phyloP scores from a whole-genome alignment of 2,888 invertebrate genomes.

The Phengaris arion region DNA sequence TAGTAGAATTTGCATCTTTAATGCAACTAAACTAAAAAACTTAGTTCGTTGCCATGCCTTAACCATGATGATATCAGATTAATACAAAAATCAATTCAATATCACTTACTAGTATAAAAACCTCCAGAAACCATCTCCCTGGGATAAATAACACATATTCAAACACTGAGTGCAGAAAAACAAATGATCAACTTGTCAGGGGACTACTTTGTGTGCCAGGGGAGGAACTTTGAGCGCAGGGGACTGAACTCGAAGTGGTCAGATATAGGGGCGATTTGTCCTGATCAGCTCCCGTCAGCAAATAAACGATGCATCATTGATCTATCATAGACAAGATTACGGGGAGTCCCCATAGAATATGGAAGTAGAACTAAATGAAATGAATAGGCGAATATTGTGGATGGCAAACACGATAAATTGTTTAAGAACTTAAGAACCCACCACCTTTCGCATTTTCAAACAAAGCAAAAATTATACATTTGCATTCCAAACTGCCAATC shows the following conservation, averaged over 20 bases:
- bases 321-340: background rate
- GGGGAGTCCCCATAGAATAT: background rate
- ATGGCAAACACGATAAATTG: too few species aligned
- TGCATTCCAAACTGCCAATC: too few species aligned
- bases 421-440: too few species aligned
- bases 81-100: too few species aligned
- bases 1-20: too few species aligned
- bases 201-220: background rate
- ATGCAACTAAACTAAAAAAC: too few species aligned
- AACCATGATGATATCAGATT: too few species aligned
- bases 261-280: constrained; percentile 5
- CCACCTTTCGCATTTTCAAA: too few species aligned
- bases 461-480: too few species aligned
- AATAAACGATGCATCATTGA: background rate
- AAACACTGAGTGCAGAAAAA: constrained; percentile 34
- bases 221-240: background rate
- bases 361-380: too few species aligned
- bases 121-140: constrained; percentile 29
- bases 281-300: background rate
- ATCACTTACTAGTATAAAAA: background rate
- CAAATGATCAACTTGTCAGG: background rate
- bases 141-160: constrained; percentile 51
- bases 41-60: too few species aligned
- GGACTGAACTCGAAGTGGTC: background rate
- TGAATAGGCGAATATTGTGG: too few species aligned